Conservation (phyloP, 2,888 invertebrate genomes). For the Epirrhoe tristata region DNA sequence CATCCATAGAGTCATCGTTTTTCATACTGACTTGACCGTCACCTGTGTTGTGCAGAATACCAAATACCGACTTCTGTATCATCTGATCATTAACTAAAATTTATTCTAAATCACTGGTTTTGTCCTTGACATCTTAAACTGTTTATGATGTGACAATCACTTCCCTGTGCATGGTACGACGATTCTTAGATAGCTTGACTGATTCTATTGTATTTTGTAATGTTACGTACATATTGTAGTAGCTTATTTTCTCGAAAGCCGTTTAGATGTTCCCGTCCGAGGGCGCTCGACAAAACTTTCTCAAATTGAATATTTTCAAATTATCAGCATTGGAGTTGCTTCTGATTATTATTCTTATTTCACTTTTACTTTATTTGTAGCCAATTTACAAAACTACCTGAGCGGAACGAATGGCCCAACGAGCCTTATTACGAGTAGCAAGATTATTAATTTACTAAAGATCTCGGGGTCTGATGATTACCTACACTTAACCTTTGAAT, state of each 20-base stretch:
- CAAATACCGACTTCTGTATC: neutral
- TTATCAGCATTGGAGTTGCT: neutral
- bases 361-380: neutral
- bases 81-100: neutral
- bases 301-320: neutral
- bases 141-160: conserved; percentile 23
- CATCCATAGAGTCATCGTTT: conserved; percentile 9
- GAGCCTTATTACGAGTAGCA: too few species aligned
- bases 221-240: too few species aligned
- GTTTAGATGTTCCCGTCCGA: too few species aligned
- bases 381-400: neutral
- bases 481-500: too few species aligned
- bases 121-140: conserved; percentile 29
- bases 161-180: conserved; percentile 14
- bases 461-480: too few species aligned
- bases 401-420: too few species aligned
- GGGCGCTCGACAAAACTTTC: too few species aligned
- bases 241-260: too few species aligned
- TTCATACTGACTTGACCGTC: neutral
- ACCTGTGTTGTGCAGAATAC: neutral
- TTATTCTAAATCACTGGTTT: neutral
- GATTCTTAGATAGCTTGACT: too few species aligned
- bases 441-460: too few species aligned
- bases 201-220: too few species aligned
- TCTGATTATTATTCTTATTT: neutral